phyloP scores from a whole-genome alignment of 1,140 invertebrate species.

The Aradophagus sp. region DNA sequence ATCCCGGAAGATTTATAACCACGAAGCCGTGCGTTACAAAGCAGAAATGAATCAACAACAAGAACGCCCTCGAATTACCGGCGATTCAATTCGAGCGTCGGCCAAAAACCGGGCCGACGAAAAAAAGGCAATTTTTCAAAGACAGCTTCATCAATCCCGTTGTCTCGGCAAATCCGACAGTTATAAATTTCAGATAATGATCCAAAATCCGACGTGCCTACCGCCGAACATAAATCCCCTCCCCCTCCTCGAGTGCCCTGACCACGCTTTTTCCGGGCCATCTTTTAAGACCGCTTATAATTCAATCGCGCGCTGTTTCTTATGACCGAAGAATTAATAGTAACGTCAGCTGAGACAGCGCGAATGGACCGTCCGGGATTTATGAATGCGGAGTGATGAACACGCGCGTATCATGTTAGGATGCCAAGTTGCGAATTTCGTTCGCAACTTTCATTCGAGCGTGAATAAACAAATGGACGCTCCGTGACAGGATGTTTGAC shows the following conservation, averaged over 20 bases:
- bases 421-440: slow-evolving; percentile 35
- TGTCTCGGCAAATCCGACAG: slow-evolving; percentile 5
- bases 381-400: slow-evolving; percentile 31
- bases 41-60: no score
- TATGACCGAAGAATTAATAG: slow-evolving; percentile 30
- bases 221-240: no score
- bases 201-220: no score
- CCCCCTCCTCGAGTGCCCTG: no score
- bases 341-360: slow-evolving; percentile 14
- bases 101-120: no score
- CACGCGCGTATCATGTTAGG: slow-evolving; percentile 42
- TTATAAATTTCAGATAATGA: slow-evolving; percentile 3
- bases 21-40: no score
- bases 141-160: background rate
- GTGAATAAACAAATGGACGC: slow-evolving; percentile 48
- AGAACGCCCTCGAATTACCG: no score
- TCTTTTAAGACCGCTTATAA: slow-evolving; percentile 20
- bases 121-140: no score
- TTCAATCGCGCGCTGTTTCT: slow-evolving; percentile 21
- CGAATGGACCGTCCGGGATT: slow-evolving; percentile 21
- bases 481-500: slow-evolving; percentile 40
- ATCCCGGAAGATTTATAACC: no score
- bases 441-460: slow-evolving; percentile 19
- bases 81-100: no score
- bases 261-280: background rate